These are phyloP conservation scores for Coelopa pilipes DNA, from an alignment of 2,888 invertebrate species.

Conservation along the genomic window DNA sequence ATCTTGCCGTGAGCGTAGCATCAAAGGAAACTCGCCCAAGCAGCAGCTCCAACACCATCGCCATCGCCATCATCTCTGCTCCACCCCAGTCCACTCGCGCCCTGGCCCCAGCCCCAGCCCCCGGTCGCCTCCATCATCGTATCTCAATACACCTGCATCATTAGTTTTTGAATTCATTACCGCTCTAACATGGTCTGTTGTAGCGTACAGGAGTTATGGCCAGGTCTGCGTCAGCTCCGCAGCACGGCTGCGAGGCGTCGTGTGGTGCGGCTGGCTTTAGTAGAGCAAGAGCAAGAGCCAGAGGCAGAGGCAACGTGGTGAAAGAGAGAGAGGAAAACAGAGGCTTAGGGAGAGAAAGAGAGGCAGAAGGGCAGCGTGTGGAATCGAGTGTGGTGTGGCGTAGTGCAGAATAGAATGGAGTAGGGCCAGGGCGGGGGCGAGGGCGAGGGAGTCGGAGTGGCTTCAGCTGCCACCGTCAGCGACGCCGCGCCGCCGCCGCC, in stretches of 20 bases:
- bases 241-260: too few species aligned
- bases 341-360: neutral
- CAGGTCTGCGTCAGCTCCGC: neutral
- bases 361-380: neutral
- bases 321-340: too few species aligned
- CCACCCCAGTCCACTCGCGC: too few species aligned
- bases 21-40: neutral
- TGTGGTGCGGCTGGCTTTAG: too few species aligned
- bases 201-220: conserved; percentile 22
- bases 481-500: neutral
- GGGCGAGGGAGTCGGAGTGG: too few species aligned
- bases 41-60: neutral
- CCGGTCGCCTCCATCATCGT: neutral
- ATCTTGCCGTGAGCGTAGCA: too few species aligned
- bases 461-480: too few species aligned
- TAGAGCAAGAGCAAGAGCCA: too few species aligned
- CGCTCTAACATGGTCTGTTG: conserved; percentile 11
- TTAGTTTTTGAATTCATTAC: conserved; percentile 39
- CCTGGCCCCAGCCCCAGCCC: too few species aligned
- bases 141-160: conserved; percentile 38
- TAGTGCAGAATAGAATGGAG: neutral
- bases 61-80: neutral
- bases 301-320: too few species aligned
- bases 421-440: neutral
- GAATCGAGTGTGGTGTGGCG: neutral